These are phyloP conservation scores for Drosophila pegasa DNA, from an alignment of 2,888 invertebrate species.

Conservation along the genomic window DNA sequence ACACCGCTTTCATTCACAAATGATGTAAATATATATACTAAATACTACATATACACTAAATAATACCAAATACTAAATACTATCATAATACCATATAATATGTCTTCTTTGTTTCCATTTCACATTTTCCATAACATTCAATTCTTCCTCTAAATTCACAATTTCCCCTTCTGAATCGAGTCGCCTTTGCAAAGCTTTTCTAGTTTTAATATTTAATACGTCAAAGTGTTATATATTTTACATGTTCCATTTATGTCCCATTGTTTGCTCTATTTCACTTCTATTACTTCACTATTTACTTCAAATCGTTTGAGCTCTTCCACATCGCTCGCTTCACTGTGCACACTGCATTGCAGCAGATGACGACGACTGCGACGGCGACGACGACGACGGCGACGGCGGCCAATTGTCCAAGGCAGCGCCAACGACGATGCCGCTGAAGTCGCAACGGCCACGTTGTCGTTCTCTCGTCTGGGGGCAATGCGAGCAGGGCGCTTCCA, in stretches of 20 bases:
- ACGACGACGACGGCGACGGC: constrained; percentile 49
- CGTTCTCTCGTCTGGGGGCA: constrained; percentile 37
- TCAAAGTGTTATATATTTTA: background rate
- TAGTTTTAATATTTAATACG: background rate
- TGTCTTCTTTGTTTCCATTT: too few relatives aligned
- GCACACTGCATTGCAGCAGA: constrained; percentile 51
- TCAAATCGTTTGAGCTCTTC: background rate
- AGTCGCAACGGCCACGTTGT: constrained; percentile 41
- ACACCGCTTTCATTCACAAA: background rate
- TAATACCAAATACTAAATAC: too few relatives aligned
- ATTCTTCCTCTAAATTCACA: background rate
- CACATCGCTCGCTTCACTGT: constrained; percentile 35
- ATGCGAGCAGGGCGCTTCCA: constrained; percentile 24
- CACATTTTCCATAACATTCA: background rate
- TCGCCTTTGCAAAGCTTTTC: background rate
- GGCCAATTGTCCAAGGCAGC: constrained; percentile 76
- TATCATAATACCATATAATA: too few relatives aligned
- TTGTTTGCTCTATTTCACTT: background rate
- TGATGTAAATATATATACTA: too few relatives aligned
- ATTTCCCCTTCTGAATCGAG: background rate
- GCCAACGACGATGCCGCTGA: constrained; percentile 46
- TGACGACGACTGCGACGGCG: constrained; percentile 38
- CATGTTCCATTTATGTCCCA: background rate
- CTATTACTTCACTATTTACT: background rate
- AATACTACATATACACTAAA: too few relatives aligned